phyloP scores from a whole-genome alignment of 2,888 invertebrate genomes.

The Drosophila dives region DNA sequence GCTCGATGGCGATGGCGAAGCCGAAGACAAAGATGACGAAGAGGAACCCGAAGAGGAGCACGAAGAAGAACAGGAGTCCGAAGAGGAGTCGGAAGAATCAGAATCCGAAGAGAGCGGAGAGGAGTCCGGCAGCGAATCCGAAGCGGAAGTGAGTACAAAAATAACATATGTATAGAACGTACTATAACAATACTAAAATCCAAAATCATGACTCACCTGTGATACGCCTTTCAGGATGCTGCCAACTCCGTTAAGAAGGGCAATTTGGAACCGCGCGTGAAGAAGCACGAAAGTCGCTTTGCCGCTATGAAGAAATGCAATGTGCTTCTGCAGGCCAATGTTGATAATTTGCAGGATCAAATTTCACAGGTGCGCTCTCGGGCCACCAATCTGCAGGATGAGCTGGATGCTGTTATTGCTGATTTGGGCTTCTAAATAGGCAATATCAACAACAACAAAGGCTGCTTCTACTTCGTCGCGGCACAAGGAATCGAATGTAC shows the following conservation, averaged over 20 bases:
- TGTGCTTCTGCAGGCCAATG: conserved; percentile 93
- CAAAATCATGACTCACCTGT: conserved; percentile 26
- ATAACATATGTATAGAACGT: not conserved
- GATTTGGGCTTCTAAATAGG: conserved; percentile 89
- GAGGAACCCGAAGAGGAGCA: conserved; percentile 85
- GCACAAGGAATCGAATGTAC: conserved; percentile 52
- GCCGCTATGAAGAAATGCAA: conserved; percentile 95
- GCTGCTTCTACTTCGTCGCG: conserved; percentile 9
- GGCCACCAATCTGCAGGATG: conserved; percentile 91
- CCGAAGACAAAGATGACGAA: conserved; percentile 88
- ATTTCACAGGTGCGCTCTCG: conserved; percentile 93
- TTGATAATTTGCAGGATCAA: conserved; percentile 94
- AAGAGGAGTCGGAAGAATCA: conserved; percentile 87
- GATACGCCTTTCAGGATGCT: conserved; percentile 86
- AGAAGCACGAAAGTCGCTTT: conserved; percentile 91
- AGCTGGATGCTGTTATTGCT: conserved; percentile 93
- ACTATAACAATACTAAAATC: not conserved
- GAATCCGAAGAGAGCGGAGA: conserved; percentile 86
- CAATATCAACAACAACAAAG: conserved; percentile 14
- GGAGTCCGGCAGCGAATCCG: conserved; percentile 81
- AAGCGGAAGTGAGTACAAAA: conserved; percentile 66
- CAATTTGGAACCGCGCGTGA: conserved; percentile 88
- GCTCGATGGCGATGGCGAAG: conserved; percentile 89
- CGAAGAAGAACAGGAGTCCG: conserved; percentile 83
- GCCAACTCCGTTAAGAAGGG: conserved; percentile 88